Base-by-base conservation (phyloP, 2,888 invertebrate species). In the Zonitis immaculata region DNA sequence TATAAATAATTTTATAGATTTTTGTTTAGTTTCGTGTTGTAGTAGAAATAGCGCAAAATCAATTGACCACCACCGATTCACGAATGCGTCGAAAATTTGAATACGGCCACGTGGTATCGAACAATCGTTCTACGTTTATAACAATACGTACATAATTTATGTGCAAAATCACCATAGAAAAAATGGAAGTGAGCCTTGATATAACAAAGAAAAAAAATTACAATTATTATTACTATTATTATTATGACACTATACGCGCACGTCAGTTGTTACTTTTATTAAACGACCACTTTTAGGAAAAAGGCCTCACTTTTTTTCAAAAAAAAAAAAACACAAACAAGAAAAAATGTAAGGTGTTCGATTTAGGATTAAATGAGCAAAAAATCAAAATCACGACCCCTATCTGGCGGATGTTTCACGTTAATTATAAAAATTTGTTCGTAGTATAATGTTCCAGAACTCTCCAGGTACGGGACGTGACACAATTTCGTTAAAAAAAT, bases 361-460 rank as follows among this genome's bases (percentile, higher is more conserved):
- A 65, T 56, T n/a, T 63, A 57, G 52, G 52, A 52, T 62, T 55
- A 73, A 73, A 75, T 74, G 76, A 76, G 76, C 75, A 73, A 64
- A 74, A 74, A 76, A 76, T 75, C 75, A 75, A 76, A 74, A 74
- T 71, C 70, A 66, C 69, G 73, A 61, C 58, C 61, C 71, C 62
- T 70, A 70, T 67, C 73, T 68, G 66, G 69, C 67, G 66, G 68
- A 69, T 53, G 69, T 72, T 73, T 72, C 65, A 62, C 72, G 72
- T 72, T 74, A 72, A 73, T 66, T 72, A 67, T 73, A 75, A 73
- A 71, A n/a, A n/a, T n/a, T 74, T 75, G 75, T 74, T 74, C 70
- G 67, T 72, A 70, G 69, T 69, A 69, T 72, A 72, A 73, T 72
- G 74, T 75, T 74, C 72, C 71, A 67, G 71, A 73, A 72, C 69